Conservation (phyloP, 2,113 vertebrate species). For the Nothocercus nigrocapillus region DNA sequence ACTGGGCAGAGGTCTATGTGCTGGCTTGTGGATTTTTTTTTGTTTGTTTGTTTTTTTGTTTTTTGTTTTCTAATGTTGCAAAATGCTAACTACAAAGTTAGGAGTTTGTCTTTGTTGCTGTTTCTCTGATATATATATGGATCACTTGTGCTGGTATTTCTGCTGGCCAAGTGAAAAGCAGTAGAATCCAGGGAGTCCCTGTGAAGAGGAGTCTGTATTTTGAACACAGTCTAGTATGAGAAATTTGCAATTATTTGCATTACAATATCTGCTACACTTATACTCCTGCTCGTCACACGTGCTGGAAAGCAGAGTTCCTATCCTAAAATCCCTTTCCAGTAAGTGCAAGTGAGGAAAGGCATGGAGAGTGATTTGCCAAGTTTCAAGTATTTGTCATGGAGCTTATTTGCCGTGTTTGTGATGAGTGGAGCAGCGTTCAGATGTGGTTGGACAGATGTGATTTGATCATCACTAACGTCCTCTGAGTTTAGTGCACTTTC, state of each 20-base stretch:
- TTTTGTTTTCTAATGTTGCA: background rate
- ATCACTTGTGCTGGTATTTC: background rate
- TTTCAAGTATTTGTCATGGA: background rate
- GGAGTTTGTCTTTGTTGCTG: background rate
- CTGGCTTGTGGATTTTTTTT: background rate
- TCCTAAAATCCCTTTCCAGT: background rate
- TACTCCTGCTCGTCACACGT: background rate
- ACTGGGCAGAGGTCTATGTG: background rate
- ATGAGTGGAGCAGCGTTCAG: background rate
- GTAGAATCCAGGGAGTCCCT: background rate
- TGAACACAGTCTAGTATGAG: background rate
- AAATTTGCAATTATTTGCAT: background rate
- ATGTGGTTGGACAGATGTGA: background rate
- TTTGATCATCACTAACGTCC: background rate
- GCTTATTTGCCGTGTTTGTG: background rate
- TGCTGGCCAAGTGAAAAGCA: background rate
- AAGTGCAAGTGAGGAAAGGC: background rate
- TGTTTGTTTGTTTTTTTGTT: too few relatives aligned
- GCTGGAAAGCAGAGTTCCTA: background rate
- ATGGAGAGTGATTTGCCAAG: background rate
- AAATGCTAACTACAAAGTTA: background rate
- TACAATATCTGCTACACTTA: background rate
- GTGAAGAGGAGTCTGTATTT: background rate
- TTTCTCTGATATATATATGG: background rate
- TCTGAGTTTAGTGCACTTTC: background rate